Evolutionary conservation across 92 coral and sea anemone species (phyloP).

Genomic region (Siderastrea radians): DNA sequence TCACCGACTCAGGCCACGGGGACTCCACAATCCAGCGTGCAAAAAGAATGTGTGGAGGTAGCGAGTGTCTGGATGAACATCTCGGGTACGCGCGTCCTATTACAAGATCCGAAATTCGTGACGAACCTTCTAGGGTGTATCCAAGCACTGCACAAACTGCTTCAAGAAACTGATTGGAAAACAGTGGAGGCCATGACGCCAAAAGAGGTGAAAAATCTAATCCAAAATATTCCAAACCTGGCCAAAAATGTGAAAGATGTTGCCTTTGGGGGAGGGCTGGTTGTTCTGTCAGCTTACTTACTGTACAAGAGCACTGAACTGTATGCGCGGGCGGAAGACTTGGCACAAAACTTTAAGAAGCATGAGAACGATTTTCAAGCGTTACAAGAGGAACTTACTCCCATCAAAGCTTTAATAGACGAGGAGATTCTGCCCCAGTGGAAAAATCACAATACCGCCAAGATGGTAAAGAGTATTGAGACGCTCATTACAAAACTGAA

Average conservation of each 20-base stretch:
- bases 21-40: too few species aligned
- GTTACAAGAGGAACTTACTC: neutral
- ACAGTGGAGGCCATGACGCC: neutral
- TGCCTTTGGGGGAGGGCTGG: neutral
- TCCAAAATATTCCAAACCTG: neutral
- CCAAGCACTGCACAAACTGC: too few species aligned
- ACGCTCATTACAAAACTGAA: neutral
- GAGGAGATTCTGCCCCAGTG: neutral
- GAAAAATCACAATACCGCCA: neutral
- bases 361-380: neutral
- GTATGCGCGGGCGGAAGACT: neutral
- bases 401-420: neutral
- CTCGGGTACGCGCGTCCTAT: too few species aligned
- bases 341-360: neutral
- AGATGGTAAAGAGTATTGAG: neutral
- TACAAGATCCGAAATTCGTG: too few species aligned
- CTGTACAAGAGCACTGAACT: neutral
- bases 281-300: neutral
- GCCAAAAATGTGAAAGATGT: neutral
- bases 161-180: neutral
- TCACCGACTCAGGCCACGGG: too few species aligned
- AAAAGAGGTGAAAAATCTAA: neutral
- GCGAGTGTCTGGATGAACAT: too few species aligned
- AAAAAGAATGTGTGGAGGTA: too few species aligned
- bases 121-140: too few species aligned